Evolutionary conservation across 2,888 invertebrate species (phyloP), one percentile per base, ranked within the genome.

Genomic region (Marronus borbonicus): DNA sequence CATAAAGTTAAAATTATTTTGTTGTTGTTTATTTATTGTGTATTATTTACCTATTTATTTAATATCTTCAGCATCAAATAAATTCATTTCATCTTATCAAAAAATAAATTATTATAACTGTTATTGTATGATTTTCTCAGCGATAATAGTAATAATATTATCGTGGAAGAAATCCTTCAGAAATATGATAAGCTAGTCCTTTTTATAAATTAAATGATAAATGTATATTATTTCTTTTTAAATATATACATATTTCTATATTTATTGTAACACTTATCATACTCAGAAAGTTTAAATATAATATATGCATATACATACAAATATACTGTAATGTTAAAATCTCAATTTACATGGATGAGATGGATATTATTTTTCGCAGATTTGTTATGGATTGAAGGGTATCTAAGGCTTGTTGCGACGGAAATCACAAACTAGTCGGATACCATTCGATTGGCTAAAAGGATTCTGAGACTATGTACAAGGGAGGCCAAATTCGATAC

Each of bases 241-340:
- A 58, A 24, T 58, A 58, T 58, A 58, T 58, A 58, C 55, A 20
- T 58, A 58, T 58, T 58, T 58, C 55, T 58, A 58, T 20, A 20
- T 58, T 17, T 58, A 58, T 44, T 8, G 44, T 44, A 44, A 44
- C 8, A 58, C 20, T 0, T 58, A 58, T 20, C 55, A 20, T 20
- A 58, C 20, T 58, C 20, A 58, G 10, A 52, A n/a, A 58, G 55
- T 58, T 58, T 20, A 58, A n/a, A n/a, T 55, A 17, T 17, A 17
- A 52, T 55, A 39, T 20, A 55, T 52, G 17, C 52, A 55, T 55
- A 55, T 55, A 55, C 55, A 55, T 55, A 55, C 55, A 17, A 55
- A 55, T 17, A 58, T 20, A 58, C 55, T 58, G 31, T 36, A 36
- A 36, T 36, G 52, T 52, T 52, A 52, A n/a, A 50, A 52, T 52